Percentiles rank a stretch among this genome's conserved stretches.
Evolutionary conservation across 1,140 invertebrate species (phyloP).

Genomic region (Lethrus apterus): DNA sequence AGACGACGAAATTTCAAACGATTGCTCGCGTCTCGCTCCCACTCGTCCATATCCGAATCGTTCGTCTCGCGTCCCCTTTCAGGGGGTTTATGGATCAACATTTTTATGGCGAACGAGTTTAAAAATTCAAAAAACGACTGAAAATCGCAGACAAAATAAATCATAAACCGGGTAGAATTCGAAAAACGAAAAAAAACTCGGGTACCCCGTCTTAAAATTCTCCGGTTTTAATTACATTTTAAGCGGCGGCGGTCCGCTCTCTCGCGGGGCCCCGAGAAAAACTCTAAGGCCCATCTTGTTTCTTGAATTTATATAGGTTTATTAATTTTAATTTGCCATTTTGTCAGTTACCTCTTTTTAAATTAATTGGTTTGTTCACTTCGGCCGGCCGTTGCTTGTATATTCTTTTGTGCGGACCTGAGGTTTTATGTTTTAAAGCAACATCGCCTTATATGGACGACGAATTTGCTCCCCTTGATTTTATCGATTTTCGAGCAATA

Average conservation of each 20-base stretch:
- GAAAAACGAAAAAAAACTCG: conserved; percentile 16
- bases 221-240: conserved; percentile 20
- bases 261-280: conserved; percentile 11
- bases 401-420: no score
- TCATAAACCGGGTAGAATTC: conserved; percentile 19
- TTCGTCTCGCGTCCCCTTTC: no score
- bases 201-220: conserved; percentile 5
- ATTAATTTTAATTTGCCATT: conserved; percentile 19
- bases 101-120: conserved; percentile 17
- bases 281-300: conserved; percentile 18
- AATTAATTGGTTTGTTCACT: conserved; percentile 14
- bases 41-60: no score
- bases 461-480: no score
- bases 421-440: no score
- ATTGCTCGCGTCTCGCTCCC: no score
- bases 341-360: conserved; percentile 5
- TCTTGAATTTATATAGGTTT: conserved; percentile 22
- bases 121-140: conserved; percentile 22
- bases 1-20: no score
- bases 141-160: conserved; percentile 23
- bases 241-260: conserved; percentile 5
- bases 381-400: no score
- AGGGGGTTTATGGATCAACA: no score
- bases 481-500: no score
- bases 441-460: no score